A percentile compares a stretch with the other conserved stretches of the same genome.
phyloP scores from a whole-genome alignment of 2,888 invertebrate genomes.

The Syritta pipiens region DNA sequence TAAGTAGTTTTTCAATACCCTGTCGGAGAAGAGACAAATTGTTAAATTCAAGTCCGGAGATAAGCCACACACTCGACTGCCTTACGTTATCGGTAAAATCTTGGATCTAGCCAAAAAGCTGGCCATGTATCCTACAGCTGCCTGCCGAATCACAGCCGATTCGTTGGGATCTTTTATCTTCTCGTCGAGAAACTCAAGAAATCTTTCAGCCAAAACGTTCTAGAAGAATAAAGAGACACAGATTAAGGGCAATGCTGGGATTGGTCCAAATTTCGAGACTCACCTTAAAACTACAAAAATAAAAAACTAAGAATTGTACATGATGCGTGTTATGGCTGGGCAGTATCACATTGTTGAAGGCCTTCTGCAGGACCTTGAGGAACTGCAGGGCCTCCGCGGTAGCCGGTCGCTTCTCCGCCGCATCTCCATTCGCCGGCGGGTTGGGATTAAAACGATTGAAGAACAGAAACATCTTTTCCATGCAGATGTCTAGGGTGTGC shows the following conservation, averaged over 20 bases:
- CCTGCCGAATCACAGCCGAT: slow-evolving; percentile 84
- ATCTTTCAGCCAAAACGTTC: slow-evolving; percentile 81
- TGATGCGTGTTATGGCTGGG: slow-evolving; percentile 91
- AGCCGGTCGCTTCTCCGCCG: slow-evolving; percentile 81
- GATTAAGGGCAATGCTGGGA: background rate
- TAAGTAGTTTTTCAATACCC: slow-evolving; percentile 84
- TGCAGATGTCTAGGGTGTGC: slow-evolving; percentile 87
- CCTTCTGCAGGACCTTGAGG: slow-evolving; percentile 82
- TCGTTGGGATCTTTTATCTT: slow-evolving; percentile 85
- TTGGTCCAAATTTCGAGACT: background rate
- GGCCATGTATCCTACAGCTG: slow-evolving; percentile 86
- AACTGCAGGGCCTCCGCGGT: slow-evolving; percentile 73
- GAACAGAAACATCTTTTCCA: slow-evolving; percentile 87
- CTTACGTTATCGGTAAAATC: slow-evolving; percentile 83
- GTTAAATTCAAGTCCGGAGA: too few relatives aligned
- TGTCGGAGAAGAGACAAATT: slow-evolving; percentile 76
- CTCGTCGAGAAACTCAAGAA: slow-evolving; percentile 86
- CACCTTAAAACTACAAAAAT: slow-evolving; percentile 84
- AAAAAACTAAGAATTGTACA: slow-evolving; percentile 88
- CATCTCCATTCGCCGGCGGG: slow-evolving; percentile 44
- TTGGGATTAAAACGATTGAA: slow-evolving; percentile 77
- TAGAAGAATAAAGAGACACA: slow-evolving; percentile 13
- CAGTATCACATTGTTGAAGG: slow-evolving; percentile 90
- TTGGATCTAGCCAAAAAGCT: slow-evolving; percentile 86
- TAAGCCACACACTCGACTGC: too few relatives aligned